These are phyloP conservation scores for Sarcophaga caerulescens DNA, from an alignment of 2,888 invertebrate genomes.

Conservation along the genomic window DNA sequence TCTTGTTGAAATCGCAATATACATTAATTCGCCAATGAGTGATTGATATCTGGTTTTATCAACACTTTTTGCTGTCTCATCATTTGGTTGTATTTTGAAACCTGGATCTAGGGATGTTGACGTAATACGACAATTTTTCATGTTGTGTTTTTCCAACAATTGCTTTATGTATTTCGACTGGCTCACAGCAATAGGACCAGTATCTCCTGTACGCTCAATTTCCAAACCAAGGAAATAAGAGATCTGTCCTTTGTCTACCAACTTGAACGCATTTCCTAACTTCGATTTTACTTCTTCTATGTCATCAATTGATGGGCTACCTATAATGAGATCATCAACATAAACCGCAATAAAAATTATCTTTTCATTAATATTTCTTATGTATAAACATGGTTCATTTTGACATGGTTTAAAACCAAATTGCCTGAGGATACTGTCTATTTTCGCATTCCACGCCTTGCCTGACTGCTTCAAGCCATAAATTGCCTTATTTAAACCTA, in stretches of 20 bases:
- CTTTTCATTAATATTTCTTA: background rate
- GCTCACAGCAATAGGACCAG: background rate
- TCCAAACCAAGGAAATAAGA: conserved; percentile 53
- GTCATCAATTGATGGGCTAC: conserved; percentile 30
- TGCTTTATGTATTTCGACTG: conserved; percentile 6
- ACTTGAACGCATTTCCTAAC: conserved; percentile 49
- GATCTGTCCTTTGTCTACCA: conserved; percentile 18
- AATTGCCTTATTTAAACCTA: conserved; percentile 58
- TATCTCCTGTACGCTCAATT: conserved; percentile 4
- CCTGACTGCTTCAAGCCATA: conserved; percentile 68
- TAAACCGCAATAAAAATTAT: conserved; percentile 61
- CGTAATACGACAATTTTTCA: conserved; percentile 43
- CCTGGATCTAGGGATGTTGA: conserved; percentile 55
- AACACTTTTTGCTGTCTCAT: conserved; percentile 33
- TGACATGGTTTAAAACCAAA: conserved; percentile 54
- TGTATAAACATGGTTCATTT: conserved; percentile 62
- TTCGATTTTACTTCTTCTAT: conserved; percentile 45
- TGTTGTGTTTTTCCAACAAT: background rate
- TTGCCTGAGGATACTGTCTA: conserved; percentile 52
- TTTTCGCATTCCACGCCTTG: conserved; percentile 58
- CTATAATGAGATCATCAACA: conserved; percentile 64
- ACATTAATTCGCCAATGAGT: conserved; percentile 56
- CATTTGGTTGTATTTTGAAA: conserved; percentile 31
- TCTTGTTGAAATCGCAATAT: conserved; percentile 34
- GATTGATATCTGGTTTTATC: conserved; percentile 49